These are phyloP conservation scores for Luperina nickerlii DNA, from an alignment of 2,888 invertebrate species.

Conservation along the genomic window DNA sequence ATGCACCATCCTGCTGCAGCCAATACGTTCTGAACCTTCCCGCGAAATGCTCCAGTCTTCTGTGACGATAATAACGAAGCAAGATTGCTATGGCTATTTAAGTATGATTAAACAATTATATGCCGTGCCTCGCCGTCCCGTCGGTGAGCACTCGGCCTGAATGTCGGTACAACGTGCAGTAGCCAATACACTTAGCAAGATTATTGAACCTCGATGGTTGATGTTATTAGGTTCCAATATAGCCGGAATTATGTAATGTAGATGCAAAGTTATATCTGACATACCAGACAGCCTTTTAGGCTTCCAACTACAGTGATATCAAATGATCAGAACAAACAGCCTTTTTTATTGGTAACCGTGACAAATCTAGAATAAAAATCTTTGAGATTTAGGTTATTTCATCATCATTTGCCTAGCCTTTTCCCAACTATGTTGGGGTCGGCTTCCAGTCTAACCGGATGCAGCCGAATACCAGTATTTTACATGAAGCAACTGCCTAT, in stretches of 20 bases:
- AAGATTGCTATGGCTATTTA: not conserved
- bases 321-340: not conserved
- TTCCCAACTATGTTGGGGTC: too few relatives aligned
- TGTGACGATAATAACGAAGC: not conserved
- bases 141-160: not conserved
- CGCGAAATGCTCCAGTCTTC: too few relatives aligned
- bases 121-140: not conserved
- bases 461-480: too few relatives aligned
- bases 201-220: constrained; percentile 37
- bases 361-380: not conserved
- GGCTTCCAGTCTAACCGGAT: too few relatives aligned
- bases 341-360: not conserved
- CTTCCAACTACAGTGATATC: not conserved
- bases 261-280: constrained; percentile 21
- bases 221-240: constrained; percentile 47
- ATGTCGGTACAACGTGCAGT: constrained; percentile 22
- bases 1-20: not conserved
- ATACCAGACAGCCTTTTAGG: constrained; percentile 26
- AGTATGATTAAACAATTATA: not conserved
- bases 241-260: constrained; percentile 25
- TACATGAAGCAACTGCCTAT: too few relatives aligned
- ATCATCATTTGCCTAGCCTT: too few relatives aligned
- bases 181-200: constrained; percentile 45
- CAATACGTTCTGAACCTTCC: not conserved
- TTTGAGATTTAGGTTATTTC: not conserved